Conservation (phyloP, 2,797 vertebrate species). For the Poeciliopsis infans region DNA sequence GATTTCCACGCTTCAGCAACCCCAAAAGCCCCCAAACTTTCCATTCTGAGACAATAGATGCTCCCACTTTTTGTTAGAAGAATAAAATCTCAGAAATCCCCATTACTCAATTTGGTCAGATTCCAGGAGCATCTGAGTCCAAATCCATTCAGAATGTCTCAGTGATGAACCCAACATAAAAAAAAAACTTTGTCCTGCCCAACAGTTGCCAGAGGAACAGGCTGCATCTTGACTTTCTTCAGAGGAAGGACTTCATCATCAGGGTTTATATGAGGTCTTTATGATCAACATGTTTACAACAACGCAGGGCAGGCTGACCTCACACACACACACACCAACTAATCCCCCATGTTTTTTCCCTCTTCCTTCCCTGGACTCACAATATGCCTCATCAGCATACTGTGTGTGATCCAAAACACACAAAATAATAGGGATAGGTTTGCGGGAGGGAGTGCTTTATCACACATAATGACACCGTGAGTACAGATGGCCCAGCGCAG, state of each 20-base stretch:
- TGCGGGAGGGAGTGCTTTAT: slow-evolving; percentile 13
- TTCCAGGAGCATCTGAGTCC: slow-evolving; percentile 22
- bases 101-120: slow-evolving; percentile 16
- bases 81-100: slow-evolving; percentile 23
- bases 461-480: slow-evolving; percentile 36
- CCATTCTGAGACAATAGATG: neutral
- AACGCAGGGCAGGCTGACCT: slow-evolving; percentile 39
- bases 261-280: slow-evolving; percentile 32
- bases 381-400: slow-evolving; percentile 33
- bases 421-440: slow-evolving; percentile 13
- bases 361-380: slow-evolving; percentile 29
- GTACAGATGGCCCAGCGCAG: slow-evolving; percentile 36
- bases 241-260: slow-evolving; percentile 27
- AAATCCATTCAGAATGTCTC: slow-evolving; percentile 14
- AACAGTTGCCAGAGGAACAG: slow-evolving; percentile 65
- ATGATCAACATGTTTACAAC: slow-evolving; percentile 61
- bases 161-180: slow-evolving; percentile 48
- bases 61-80: slow-evolving; percentile 10
- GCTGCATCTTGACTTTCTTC: slow-evolving; percentile 47
- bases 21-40: slow-evolving; percentile 51
- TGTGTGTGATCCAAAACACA: slow-evolving; percentile 5
- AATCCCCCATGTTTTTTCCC: slow-evolving; percentile 5
- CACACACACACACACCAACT: slow-evolving; percentile 11
- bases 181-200: slow-evolving; percentile 55
- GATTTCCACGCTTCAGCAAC: slow-evolving; percentile 45